Base-by-base conservation (phyloP, 2,797 vertebrate species). In the Rhinogobio ventralis region DNA sequence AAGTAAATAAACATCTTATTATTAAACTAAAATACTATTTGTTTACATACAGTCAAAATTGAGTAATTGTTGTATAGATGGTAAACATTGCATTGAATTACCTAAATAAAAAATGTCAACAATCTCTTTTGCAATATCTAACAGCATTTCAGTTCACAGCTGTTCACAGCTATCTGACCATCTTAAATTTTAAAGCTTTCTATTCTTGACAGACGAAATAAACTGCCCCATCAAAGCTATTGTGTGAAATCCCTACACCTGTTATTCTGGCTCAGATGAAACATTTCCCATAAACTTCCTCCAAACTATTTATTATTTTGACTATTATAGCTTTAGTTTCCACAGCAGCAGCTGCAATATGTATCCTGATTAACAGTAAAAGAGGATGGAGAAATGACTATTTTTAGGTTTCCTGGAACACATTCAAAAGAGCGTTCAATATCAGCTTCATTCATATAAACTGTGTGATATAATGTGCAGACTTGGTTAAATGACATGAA, bases 401-500 rank as follows among this genome's bases (percentile, higher is more conserved):
- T 94, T 92, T 94, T 92, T 93, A 92, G 89, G 55, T 87, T 92
- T 74, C 92, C 91, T 89, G 93, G 87, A 92, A 92, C 84, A 36
- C 79, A 17, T 51, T 60, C 23, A 71, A 76, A 88, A 90, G 88
- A 86, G 86, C 83, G 28, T 88, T 85, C 84, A 49, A 74, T 68
- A 86, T 60, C 83, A 49, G 23, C 14, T 78, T 64, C 15, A 73
- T 83, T 55, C 33, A 25, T 36, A 15, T 60, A 71, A 74, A 80
- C 39, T 36, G 9, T 33, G 45, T 62, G 19, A 36, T 68, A 68
- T 20, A 23, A 30, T 53, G 33, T 45, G 17, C 8, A n/a, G 36
- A 71, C 28, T 30, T 55, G 33, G 5, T 4, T 75, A 28, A 23
- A 30, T 42, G 33, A 39, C 7, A 49, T 62, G 11, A 78, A 36